Base-by-base conservation (phyloP, 2,797 vertebrate species). In the Xiphorhynchus erythropygius region DNA sequence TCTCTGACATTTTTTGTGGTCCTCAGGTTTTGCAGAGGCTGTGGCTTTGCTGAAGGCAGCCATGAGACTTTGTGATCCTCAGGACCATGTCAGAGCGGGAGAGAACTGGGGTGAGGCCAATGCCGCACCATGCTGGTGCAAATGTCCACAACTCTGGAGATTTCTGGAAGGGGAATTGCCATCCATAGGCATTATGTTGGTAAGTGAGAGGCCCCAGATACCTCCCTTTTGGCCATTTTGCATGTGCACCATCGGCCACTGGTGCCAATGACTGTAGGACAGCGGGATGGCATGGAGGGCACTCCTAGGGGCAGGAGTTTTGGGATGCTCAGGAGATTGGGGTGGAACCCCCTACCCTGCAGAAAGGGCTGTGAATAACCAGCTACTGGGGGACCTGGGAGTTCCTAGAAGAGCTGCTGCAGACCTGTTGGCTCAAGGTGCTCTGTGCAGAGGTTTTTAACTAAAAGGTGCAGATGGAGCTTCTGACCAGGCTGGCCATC, bases 321-420 rank as follows among this genome's bases (percentile, higher is more conserved):
- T 0, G 0, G 13, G 32, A 53, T 18, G 17, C 14, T 11, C 11
- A 3, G 13, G 32, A 37, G 42, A 32, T 10, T 5, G 9, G 7
- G 5, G 27, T 15, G 21, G 4, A 76, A 2, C 4, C 18, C 10
- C 11, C 32, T 60, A 50, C 11, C 1, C 56, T 56, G 49, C 30
- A 64, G 70, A 23, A 19, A 23, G 7, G 41, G 24, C 49, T 59
- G 33, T 25, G 30, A 23, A 21, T 12, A n/a, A 23, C 17, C 1
- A 25, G 59, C 37, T 64, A 49, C 19, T 30, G 63, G 14, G 19
- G 2, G 35, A 14, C 7, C 39, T 16, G 21, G 15, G 27, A 13
- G 2, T 8, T 47, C 17, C 32, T 68, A 30, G 42, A 33, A 50
- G 11, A 68, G 15, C 22, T 32, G 19, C 37, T 30, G 11, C 12